phyloP scores from a whole-genome alignment of 2,888 invertebrate species.

The Ctenicera cuprea region DNA sequence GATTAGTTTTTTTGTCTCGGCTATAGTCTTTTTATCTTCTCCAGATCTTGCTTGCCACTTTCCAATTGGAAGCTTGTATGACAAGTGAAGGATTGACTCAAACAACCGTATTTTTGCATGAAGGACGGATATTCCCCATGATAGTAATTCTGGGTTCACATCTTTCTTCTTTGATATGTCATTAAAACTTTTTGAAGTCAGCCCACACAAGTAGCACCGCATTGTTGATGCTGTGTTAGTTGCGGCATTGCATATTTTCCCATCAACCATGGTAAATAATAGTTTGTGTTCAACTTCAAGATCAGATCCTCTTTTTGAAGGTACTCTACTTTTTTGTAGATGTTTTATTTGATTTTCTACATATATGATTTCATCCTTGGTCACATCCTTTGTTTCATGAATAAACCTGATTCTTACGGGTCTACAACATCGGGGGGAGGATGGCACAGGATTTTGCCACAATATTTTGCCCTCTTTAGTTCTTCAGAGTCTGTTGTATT shows the following conservation, averaged over 20 bases:
- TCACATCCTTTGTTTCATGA: conserved; percentile 59
- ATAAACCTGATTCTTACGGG: conserved; percentile 62
- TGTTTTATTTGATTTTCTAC: conserved; percentile 39
- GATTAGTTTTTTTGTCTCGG: background rate
- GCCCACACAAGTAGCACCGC: conserved; percentile 55
- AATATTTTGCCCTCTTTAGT: no score
- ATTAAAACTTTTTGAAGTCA: conserved; percentile 49
- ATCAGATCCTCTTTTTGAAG: background rate
- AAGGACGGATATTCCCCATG: background rate
- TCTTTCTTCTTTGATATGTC: background rate
- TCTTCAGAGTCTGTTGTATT: no score
- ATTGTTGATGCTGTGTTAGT: conserved; percentile 56
- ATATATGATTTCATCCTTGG: conserved; percentile 58
- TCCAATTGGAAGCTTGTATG: background rate
- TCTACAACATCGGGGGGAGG: conserved; percentile 61
- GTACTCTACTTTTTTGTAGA: background rate
- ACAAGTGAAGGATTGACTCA: background rate
- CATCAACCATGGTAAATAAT: conserved; percentile 58
- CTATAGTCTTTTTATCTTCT: background rate
- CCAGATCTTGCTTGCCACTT: background rate
- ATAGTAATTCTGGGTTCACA: background rate
- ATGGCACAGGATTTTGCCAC: conserved; percentile 62
- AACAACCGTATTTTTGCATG: background rate
- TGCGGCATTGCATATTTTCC: conserved; percentile 60
- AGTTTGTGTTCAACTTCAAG: background rate